Base-by-base conservation (phyloP, 2,888 invertebrate genomes). In the Andrena fulva region DNA sequence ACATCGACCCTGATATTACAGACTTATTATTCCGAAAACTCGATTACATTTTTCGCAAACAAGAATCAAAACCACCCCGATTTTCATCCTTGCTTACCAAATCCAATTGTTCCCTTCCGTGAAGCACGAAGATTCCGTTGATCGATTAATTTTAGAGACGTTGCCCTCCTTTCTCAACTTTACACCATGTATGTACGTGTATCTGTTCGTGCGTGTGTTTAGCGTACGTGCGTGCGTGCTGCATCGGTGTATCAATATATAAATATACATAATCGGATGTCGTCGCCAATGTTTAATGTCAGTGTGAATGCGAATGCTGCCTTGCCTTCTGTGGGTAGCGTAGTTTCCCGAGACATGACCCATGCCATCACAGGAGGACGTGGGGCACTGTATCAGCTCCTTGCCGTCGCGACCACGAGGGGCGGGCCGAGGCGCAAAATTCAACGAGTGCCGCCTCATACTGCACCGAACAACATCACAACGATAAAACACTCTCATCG, bases 261-360 rank as follows among this genome's bases (percentile, higher is more conserved):
- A 77, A 80, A 83, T 77, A 83, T 83, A 86, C 64, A 77, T 42
- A 77, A 76, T 79, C n/a, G 33, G 59, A 66, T 56, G 73, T 83
- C 69, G 50, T 80, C 78, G 81, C 80, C 72, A 73, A 73, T 75
- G 81, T 83, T 85, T 82, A 89, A 88, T 87, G 87, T 88, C 88
- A 89, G 88, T 88, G 88, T 86, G 87, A 84, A 90, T 90, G 89
- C 91, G 89, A 89, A 90, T 91, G 89, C 89, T 95, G 95, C 95
- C 96, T 96, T 96, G 96, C 96, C 96, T 98, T 95, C 98, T 96
- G 95, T 98, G 98, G 90, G 97, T 97, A 91, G 97, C 96, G 96
- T 97, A 98, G 96, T 97, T 97, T 93, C 97, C 97, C 91, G 97
- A 97, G 94, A 97, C 95, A 95, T 98, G 98, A 93, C 98, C 98